Evolutionary conservation across 2,888 invertebrate genomes (phyloP), one percentile per base, ranked within the genome.

Genomic region (Lepeophtheirus nordmannii): DNA sequence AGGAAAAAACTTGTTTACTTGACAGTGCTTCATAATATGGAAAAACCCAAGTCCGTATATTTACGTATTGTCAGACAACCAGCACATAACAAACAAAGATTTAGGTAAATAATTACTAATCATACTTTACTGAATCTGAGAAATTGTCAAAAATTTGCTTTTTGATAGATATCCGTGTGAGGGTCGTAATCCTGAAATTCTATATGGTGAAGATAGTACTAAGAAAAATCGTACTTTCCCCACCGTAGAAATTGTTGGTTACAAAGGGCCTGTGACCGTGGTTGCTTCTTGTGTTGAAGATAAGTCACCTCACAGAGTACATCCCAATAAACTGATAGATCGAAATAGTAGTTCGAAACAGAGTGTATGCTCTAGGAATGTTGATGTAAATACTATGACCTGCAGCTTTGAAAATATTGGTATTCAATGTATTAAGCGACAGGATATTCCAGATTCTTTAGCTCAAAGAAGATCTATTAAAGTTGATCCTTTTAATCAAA

Each of bases 341-440:
- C 41, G 53, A 30, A 22, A 63, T 37, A 30, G n/a, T 30, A 30
- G 9, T 12, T 63, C 46, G 17, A 53, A 53, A 23, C 17, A 56
- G 30, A 53, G 63, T 23, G 63, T 63, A n/a, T 63, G 63, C 23
- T 30, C 20, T 14, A 66, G 69, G 61, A 68, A 67, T 53, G 63
- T 70, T 39, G 68, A 68, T 67, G 66, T 56, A 38, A 68, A 68
- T 53, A 65, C 68, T 23, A 70, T 70, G 70, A 67, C 69, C 66
- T 69, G 69, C 58, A 60, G 68, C 37, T 70, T 70, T 62, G 65
- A 67, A 62, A 70, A 70, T 58, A 65, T 70, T 40, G 69, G 65
- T n/a, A 41, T 58, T 38, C 63, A 46, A 63, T 63, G 63, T 37
- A 30, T 63, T 17, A 63, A 56, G 56, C 63, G 63, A n/a, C 17